phyloP scores from a whole-genome alignment of 2,888 invertebrate species.

The Drosophila neonasuta region DNA sequence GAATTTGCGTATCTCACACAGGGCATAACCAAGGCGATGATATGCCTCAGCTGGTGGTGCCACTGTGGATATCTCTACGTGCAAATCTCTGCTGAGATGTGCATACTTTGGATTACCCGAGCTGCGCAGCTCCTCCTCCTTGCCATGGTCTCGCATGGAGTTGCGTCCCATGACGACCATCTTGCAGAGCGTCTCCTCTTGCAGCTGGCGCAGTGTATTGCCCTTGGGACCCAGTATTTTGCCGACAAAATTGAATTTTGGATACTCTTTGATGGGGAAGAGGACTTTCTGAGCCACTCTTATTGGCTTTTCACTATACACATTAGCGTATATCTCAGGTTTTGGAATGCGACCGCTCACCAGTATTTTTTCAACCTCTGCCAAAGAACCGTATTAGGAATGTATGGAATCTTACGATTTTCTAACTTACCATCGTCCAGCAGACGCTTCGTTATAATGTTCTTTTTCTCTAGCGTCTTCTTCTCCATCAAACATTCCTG shows the following conservation, averaged over 20 bases:
- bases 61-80: conserved; percentile 95
- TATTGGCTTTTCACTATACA: conserved; percentile 81
- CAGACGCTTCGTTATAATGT: conserved; percentile 86
- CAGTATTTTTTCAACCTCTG: conserved; percentile 87
- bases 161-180: conserved; percentile 97
- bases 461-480: conserved; percentile 86
- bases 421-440: conserved; percentile 86
- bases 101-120: conserved; percentile 96
- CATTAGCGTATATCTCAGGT: conserved; percentile 80
- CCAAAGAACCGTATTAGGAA: not conserved
- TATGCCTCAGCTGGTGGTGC: conserved; percentile 96
- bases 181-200: conserved; percentile 97
- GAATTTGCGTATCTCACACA: conserved; percentile 90
- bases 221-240: conserved; percentile 97
- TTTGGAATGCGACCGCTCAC: conserved; percentile 88
- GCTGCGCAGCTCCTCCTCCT: conserved; percentile 94
- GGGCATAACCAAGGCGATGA: conserved; percentile 90
- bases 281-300: conserved; percentile 81
- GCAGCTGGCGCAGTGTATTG: conserved; percentile 93
- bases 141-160: conserved; percentile 96
- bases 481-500: conserved; percentile 88
- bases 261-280: conserved; percentile 81
- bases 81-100: conserved; percentile 94
- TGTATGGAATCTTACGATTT: conserved; percentile 15
- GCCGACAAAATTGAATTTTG: conserved; percentile 94